phyloP scores from a whole-genome alignment of 2,888 invertebrate genomes.

The Danaus chrysippus region DNA sequence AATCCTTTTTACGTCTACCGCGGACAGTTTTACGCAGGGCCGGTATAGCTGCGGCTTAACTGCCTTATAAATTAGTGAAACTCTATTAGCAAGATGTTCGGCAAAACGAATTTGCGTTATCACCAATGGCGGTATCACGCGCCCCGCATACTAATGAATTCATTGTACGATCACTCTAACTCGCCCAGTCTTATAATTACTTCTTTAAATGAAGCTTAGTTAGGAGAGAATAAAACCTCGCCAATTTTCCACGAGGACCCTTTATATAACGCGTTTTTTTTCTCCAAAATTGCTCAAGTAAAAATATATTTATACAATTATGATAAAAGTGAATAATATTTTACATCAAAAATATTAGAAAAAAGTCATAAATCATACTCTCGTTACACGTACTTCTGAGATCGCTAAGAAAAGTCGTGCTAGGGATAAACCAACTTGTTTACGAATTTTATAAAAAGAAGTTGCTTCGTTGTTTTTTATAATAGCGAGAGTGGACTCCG shows the following conservation, averaged over 20 bases:
- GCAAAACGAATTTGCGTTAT: constrained; percentile 78
- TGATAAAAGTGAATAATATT: constrained; percentile 21
- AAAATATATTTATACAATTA: constrained; percentile 12
- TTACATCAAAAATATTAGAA: constrained; percentile 24
- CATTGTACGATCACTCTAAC: constrained; percentile 55
- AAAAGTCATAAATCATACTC: constrained; percentile 30
- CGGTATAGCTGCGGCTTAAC: constrained; percentile 57
- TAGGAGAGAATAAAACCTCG: constrained; percentile 34
- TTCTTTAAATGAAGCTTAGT: constrained; percentile 71
- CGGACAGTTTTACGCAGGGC: constrained; percentile 68
- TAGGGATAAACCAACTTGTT: constrained; percentile 31
- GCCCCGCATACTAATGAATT: constrained; percentile 69
- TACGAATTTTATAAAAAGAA: constrained; percentile 31
- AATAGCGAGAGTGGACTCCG: constrained; percentile 17
- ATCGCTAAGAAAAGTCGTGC: constrained; percentile 27
- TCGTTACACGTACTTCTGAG: constrained; percentile 31
- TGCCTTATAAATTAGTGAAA: constrained; percentile 78
- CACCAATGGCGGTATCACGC: constrained; percentile 65
- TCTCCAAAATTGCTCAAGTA: constrained; percentile 8
- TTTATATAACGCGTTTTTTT: constrained; percentile 17
- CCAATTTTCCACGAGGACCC: constrained; percentile 26
- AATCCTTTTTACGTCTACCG: constrained; percentile 70
- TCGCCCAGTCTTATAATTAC: constrained; percentile 72
- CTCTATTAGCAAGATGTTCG: constrained; percentile 78
- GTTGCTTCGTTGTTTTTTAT: constrained; percentile 27